phyloP scores from a whole-genome alignment of 2,113 vertebrate species.

The Amazona guildingii region DNA sequence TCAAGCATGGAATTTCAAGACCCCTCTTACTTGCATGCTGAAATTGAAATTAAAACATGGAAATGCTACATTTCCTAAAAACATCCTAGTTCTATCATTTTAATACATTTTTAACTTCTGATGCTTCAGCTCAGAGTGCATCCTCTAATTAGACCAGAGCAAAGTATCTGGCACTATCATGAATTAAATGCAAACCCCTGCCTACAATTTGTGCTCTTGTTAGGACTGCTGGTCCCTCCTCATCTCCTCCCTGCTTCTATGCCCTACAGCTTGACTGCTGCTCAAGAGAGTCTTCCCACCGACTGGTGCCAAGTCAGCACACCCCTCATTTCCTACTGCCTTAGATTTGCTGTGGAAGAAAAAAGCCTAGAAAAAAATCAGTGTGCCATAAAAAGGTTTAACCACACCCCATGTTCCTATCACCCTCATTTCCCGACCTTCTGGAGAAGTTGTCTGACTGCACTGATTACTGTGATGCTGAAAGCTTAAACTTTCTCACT shows the following conservation, averaged over 20 bases:
- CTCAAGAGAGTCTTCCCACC: background rate
- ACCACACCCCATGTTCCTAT: rapidly evolving
- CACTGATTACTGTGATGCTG: rapidly evolving
- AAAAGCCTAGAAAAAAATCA: background rate
- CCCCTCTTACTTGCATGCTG: background rate
- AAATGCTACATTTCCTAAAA: background rate
- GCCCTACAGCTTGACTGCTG: rapidly evolving
- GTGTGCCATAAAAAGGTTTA: background rate
- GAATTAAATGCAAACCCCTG: background rate
- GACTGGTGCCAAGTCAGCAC: background rate
- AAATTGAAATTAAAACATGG: background rate
- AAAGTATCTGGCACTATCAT: background rate
- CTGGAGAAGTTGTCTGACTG: background rate
- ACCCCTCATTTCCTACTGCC: background rate
- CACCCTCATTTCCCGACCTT: rapidly evolving
- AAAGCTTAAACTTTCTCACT: background rate
- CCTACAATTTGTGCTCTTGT: background rate
- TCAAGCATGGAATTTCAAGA: background rate
- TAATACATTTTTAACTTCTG: background rate
- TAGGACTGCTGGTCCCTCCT: background rate
- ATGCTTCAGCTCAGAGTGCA: background rate
- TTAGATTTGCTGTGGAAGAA: background rate
- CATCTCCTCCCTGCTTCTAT: background rate
- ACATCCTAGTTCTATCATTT: background rate
- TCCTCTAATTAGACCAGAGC: background rate